Evolutionary conservation across 2,888 invertebrate genomes (phyloP), one percentile per base, ranked within the genome.

Genomic region (Tenodera sinensis): DNA sequence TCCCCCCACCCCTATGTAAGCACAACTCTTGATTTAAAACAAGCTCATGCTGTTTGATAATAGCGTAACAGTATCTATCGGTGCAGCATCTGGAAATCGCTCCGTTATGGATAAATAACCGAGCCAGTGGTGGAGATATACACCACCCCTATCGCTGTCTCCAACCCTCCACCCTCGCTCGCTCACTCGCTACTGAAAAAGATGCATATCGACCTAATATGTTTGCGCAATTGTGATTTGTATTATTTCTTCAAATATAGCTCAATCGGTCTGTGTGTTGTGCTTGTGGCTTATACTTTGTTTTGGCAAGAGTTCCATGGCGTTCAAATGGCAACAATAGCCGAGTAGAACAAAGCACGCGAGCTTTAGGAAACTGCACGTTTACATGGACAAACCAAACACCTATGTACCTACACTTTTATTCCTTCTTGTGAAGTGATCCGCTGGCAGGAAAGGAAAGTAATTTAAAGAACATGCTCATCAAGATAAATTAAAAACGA

Each of bases 1-100:
- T 3, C 54, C 2, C 3, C 54, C 25, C 20, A 1, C 47, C 28
- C 27, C 15, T 42, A 47, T 85, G 85, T 85, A 85, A 54, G 47
- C 85, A 85, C 27, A 42, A 34, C 54, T 71, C 54, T 71, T 85
- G 85, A 85, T 85, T 85, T 85, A 85, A 85, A 85, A 85, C 85
- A 85, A 85, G 54, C 54, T 28, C 47, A 71, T 71, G 25, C 54
- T 71, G 54, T 71, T 71, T 71, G 54, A 85, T 85, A 85, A 85
- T 85, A 85, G 54, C 28, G 54, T 85, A 27, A 85, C 14, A 71
- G 20, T 71, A 71, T 71, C 54, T 71, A 71, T 71, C 54, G 54
- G 54, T 71, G 54, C 54, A 20, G 54, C 54, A 71, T 71, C 54
- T 71, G 54, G 54, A 71, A 71, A 71, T 71, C 54, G 20, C 54